Base-by-base conservation (phyloP, 2,888 invertebrate species). In the Lasioglossum marginatum region DNA sequence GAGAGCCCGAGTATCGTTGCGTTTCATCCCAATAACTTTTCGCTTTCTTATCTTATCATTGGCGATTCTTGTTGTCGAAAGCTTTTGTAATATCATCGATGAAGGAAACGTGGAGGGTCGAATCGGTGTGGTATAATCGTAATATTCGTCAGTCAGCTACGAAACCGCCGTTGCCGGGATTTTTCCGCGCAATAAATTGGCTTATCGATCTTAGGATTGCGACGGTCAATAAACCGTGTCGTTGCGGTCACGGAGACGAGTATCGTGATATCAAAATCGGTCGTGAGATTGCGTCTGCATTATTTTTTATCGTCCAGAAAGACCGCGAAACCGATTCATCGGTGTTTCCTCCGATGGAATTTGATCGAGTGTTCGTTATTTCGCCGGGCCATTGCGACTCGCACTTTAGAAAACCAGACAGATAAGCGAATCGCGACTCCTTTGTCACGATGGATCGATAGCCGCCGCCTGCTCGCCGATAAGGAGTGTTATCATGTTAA, bases 381-480 rank as follows among this genome's bases (percentile, higher is more conserved):
- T 71, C 43, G 37, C 12, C 12, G 31, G 45, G 0, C 4, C 23
- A 45, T 75, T 6, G n/a, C 16, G 45, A 10, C 4, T 31, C 12
- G 68, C 10, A 10, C 23, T 81, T 74, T 57, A 12, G 27, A 70
- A 74, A 45, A 10, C 10, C 27, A 12, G 73, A 27, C 19, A 40
- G 81, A 82, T 86, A 86, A 86, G 77, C 34, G 27, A 60, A 5
- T 31, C 48, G 76, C 27, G 63, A 70, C 40, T 73, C 72, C 75
- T 81, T 68, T 23, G 71, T 43, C 60, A 31, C 40, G 43, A 77
- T 37, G 16, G 23, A 76, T 87, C 75, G 88, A 88, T 86, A 83
- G 43, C 12, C 43, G 83, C 78, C 73, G 12, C 4, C 4, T 79
- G 6, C 19, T 45, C 19, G 77, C 79, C 31, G 83, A 88, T 88